Conservation (phyloP, 2,797 vertebrate species). For the Monodelphis domestica region DNA sequence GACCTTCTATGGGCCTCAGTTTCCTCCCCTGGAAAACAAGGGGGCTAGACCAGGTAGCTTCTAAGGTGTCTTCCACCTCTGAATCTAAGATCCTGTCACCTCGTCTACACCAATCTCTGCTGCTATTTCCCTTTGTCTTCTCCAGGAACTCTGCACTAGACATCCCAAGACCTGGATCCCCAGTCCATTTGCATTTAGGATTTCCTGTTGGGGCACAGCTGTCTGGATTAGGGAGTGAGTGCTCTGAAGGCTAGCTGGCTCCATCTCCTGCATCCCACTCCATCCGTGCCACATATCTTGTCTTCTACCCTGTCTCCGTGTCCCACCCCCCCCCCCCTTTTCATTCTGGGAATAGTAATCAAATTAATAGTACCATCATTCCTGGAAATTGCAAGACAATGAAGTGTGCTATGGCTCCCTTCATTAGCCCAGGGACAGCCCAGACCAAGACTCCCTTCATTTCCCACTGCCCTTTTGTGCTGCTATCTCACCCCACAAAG, state of each 20-base stretch:
- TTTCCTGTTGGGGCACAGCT: too few relatives aligned
- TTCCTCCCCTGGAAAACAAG: not conserved
- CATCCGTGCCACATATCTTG: not conserved
- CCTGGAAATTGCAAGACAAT: not conserved
- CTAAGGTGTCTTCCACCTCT: not conserved
- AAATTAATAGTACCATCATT: not conserved
- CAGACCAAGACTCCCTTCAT: not conserved
- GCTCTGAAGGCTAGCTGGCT: not conserved
- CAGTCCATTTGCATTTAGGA: too few relatives aligned
- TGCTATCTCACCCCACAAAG: too few relatives aligned
- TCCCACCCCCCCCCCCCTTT: not conserved
- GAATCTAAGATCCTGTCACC: too few relatives aligned
- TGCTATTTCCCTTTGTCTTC: too few relatives aligned
- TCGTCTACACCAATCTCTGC: not conserved
- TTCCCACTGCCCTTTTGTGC: too few relatives aligned
- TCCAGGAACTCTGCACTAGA: not conserved
- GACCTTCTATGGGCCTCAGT: too few relatives aligned
- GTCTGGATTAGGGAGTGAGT: too few relatives aligned
- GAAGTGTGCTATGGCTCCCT: not conserved
- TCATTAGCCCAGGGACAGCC: not conserved
- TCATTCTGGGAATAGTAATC: not conserved
- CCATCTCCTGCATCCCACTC: too few relatives aligned
- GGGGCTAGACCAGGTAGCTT: not conserved
- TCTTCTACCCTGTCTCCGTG: too few relatives aligned
- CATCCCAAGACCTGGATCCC: not conserved